These are phyloP conservation scores for Byasa hedistus DNA, from an alignment of 2,888 invertebrate genomes.

Conservation along the genomic window DNA sequence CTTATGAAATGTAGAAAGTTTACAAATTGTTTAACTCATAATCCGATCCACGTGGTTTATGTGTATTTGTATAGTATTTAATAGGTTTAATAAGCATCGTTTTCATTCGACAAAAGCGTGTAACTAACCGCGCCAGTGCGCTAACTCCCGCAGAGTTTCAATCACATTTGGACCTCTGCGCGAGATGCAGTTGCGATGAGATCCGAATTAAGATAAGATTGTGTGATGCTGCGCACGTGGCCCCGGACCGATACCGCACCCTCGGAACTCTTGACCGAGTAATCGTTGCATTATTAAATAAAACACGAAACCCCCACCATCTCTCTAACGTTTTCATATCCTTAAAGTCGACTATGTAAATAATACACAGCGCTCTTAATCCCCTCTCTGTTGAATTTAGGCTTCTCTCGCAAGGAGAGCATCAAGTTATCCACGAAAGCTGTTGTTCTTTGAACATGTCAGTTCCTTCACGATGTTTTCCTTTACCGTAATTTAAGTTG, in stretches of 20 bases:
- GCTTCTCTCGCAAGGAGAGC: too few relatives aligned
- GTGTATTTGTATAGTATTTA: constrained; percentile 6
- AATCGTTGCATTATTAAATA: constrained; percentile 14
- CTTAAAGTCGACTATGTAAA: too few relatives aligned
- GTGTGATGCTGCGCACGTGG: constrained; percentile 18
- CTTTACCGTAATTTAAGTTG: too few relatives aligned
- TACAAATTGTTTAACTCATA: neutral
- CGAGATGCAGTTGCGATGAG: constrained; percentile 15
- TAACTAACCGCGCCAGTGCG: constrained; percentile 3
- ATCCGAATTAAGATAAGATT: constrained; percentile 27
- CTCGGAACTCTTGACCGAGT: constrained; percentile 6
- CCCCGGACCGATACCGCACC: neutral
- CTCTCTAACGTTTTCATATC: too few relatives aligned
- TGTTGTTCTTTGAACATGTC: too few relatives aligned
- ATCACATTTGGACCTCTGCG: constrained; percentile 16
- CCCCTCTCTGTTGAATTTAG: too few relatives aligned
- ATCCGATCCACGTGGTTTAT: neutral
- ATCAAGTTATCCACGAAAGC: too few relatives aligned
- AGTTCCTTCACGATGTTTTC: too few relatives aligned
- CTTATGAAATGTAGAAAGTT: neutral
- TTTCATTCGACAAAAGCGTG: neutral
- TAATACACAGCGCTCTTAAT: too few relatives aligned
- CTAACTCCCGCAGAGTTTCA: constrained; percentile 26
- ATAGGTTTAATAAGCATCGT: constrained; percentile 3
- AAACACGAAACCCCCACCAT: neutral